These are phyloP conservation scores for Lutjanus argentimaculatus DNA, from an alignment of 2,797 vertebrate species.

Conservation along the genomic window DNA sequence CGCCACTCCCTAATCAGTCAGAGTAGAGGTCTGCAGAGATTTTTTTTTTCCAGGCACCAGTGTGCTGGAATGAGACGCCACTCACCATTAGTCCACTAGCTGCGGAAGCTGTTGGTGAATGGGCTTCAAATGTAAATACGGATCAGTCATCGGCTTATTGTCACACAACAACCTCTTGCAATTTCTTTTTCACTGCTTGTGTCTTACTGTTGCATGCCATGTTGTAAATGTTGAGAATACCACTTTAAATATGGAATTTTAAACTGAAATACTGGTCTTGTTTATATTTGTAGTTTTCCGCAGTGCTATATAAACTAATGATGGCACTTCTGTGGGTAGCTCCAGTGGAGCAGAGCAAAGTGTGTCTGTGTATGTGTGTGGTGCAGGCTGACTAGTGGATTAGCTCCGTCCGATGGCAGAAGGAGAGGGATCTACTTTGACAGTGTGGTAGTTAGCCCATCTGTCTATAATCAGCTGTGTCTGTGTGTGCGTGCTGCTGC, in stretches of 20 bases:
- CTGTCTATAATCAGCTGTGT: slow-evolving; percentile 86
- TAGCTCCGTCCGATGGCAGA: slow-evolving; percentile 79
- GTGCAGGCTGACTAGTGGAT: slow-evolving; percentile 68
- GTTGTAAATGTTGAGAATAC: slow-evolving; percentile 18
- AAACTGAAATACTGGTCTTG: background rate
- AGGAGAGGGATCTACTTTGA: slow-evolving; percentile 82
- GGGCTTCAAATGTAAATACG: slow-evolving; percentile 59
- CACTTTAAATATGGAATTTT: slow-evolving; percentile 9
- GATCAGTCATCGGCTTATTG: slow-evolving; percentile 43
- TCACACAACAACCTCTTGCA: slow-evolving; percentile 35
- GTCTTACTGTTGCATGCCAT: slow-evolving; percentile 8
- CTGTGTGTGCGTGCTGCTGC: slow-evolving; percentile 47
- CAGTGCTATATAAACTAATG: slow-evolving; percentile 30
- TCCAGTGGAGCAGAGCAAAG: slow-evolving; percentile 41
- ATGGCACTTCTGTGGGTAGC: slow-evolving; percentile 37
- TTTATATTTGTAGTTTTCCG: slow-evolving; percentile 37
- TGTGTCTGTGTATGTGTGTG: slow-evolving; percentile 35
- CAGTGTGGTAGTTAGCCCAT: slow-evolving; percentile 86
- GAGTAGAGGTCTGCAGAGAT: slow-evolving; percentile 56
- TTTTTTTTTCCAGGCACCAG: slow-evolving; percentile 47
- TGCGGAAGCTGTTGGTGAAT: slow-evolving; percentile 37
- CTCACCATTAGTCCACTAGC: slow-evolving; percentile 63
- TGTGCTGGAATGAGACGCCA: slow-evolving; percentile 71
- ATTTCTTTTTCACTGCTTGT: slow-evolving; percentile 25
- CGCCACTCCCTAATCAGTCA: slow-evolving; percentile 60